Evolutionary conservation across 2,888 invertebrate genomes (phyloP), one percentile per base, ranked within the genome.

Genomic region (Lasioglossum villosulum): DNA sequence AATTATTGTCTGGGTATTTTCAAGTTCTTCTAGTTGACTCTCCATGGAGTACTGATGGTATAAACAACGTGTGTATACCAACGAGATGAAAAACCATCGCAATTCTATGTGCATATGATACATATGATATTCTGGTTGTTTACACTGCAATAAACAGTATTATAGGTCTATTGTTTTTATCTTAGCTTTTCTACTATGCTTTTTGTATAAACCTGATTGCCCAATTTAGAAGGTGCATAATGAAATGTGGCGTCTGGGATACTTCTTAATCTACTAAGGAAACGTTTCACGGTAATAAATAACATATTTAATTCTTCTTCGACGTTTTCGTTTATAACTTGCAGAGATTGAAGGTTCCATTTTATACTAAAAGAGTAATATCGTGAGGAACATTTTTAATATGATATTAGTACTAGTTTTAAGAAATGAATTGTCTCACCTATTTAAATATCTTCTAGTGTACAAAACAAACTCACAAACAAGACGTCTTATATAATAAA

Each of bases 71-170:
- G 91, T 89, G 76, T 93, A 90, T 34, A 93, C 81, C 16, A 95
- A 89, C 1, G 95, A 94, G 6, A 96, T 79, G 74, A 95, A 93
- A 27, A 95, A 91, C 96, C 96, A 96, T 39, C 95, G 92, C 56
- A 96, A 87, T 83, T 96, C 96, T 83, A 96, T 89, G 86, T 96
- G 95, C 74, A 95, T 87, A 90, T 96, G 96, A 83, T 95, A 96
- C 84, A 95, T 92, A 83, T 96, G 96, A 90, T 95, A 96, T n/a
- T 95, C 94, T 16, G 95, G 94, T 81, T 95, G 95, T 2, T 92
- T 88, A 84, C 95, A 95, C 95, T 96, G 87, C 23, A 75, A 82
- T 4, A 78, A 3, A 77, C 42, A 70, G 10, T 23, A 63, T 78
- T 27, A 78, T 42, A 37, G 10, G 23, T 10, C 10, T 34, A 37